Evolutionary conservation across 2,888 invertebrate species (phyloP).

Genomic region (Arrhopalites spinosus): DNA sequence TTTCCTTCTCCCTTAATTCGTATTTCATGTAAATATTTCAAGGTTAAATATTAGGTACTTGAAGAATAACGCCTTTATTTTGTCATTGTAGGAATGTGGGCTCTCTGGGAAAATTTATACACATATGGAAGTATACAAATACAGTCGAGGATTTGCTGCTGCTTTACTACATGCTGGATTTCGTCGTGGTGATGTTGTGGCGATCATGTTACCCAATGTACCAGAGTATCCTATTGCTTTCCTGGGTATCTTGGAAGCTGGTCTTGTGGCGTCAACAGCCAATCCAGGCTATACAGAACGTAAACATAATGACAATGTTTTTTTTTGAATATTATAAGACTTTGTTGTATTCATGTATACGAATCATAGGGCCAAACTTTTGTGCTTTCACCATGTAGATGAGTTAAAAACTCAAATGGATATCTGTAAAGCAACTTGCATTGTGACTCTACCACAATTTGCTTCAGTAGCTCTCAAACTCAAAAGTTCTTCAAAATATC

Average conservation of each 20-base stretch:
- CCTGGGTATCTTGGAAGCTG: constrained; percentile 45
- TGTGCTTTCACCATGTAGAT: too few species aligned
- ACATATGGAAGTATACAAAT: constrained; percentile 40
- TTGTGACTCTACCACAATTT: constrained; percentile 32
- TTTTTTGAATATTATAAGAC: too few species aligned
- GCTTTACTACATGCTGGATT: constrained; percentile 47
- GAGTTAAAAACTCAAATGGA: constrained; percentile 45
- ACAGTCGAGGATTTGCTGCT: constrained; percentile 53
- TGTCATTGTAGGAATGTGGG: constrained; percentile 46
- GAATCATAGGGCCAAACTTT: too few species aligned
- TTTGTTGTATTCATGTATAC: too few species aligned
- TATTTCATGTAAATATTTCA: too few species aligned
- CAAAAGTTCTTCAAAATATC: constrained; percentile 2
- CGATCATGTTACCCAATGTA: constrained; percentile 55
- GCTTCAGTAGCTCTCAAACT: neutral
- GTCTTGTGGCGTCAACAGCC: constrained; percentile 53
- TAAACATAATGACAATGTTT: constrained; percentile 8
- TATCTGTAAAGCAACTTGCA: constrained; percentile 41
- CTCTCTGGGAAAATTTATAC: constrained; percentile 49
- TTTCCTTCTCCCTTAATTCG: too few species aligned
- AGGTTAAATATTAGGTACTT: too few species aligned
- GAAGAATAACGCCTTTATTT: neutral
- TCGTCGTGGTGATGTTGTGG: constrained; percentile 52
- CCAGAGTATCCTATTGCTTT: constrained; percentile 55
- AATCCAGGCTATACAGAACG: constrained; percentile 56